These are phyloP conservation scores for Aphaenogaster rudis DNA, from an alignment of 1,140 invertebrate genomes.

Conservation along the genomic window DNA sequence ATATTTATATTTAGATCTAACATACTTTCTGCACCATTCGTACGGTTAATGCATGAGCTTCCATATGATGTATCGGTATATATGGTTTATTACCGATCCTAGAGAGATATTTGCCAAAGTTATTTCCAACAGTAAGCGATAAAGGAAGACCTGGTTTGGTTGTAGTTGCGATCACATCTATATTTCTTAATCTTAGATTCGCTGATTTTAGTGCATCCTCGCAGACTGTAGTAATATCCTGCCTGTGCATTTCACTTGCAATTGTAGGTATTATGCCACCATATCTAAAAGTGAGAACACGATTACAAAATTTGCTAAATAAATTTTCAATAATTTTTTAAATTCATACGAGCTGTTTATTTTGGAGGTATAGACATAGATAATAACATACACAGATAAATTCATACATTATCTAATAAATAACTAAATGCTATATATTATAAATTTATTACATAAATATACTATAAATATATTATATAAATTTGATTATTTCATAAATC, in stretches of 20 bases:
- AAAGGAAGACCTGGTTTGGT: conserved; percentile 94
- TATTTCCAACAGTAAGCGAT: conserved; percentile 93
- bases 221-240: conserved; percentile 93
- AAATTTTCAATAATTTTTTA: neutral
- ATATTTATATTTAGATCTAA: neutral
- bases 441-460: neutral
- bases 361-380: neutral
- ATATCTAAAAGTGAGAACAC: conserved; percentile 88
- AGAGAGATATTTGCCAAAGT: conserved; percentile 94
- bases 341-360: neutral
- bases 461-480: neutral
- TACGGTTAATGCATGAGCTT: conserved; percentile 97
- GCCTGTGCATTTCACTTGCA: conserved; percentile 93
- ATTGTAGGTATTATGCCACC: conserved; percentile 97
- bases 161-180: conserved; percentile 97
- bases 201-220: conserved; percentile 90
- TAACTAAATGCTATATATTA: neutral
- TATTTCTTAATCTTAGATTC: conserved; percentile 90
- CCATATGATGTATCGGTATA: conserved; percentile 99
- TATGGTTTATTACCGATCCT: conserved; percentile 92
- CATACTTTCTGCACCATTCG: conserved; percentile 90
- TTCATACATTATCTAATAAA: conserved; percentile 22
- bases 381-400: neutral
- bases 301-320: conserved; percentile 32
- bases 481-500: neutral